These are phyloP conservation scores for Deroplatys truncata DNA, from an alignment of 2,888 invertebrate species.

Conservation along the genomic window DNA sequence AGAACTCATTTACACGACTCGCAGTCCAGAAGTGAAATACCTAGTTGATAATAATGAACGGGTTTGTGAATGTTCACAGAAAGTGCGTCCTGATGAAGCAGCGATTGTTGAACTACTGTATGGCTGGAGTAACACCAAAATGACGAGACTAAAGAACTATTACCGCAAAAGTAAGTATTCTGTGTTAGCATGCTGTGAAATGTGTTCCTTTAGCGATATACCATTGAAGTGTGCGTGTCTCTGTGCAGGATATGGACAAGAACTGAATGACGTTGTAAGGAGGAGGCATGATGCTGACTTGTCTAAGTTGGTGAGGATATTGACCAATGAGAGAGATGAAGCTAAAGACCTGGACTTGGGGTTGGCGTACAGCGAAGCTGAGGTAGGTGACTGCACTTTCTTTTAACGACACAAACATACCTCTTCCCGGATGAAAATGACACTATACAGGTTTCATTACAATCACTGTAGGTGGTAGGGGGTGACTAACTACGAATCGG, in stretches of 20 bases:
- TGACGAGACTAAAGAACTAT: constrained; percentile 36
- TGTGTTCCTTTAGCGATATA: not conserved
- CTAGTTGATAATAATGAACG: no score
- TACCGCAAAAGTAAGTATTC: constrained; percentile 38
- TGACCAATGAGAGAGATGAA: not conserved
- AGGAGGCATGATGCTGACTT: not conserved
- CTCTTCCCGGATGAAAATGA: no score
- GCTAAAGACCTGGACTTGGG: not conserved
- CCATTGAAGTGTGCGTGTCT: not conserved
- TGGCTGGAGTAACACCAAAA: constrained; percentile 42
- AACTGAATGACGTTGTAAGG: not conserved
- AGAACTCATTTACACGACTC: no score
- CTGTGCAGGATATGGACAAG: not conserved
- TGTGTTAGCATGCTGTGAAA: not conserved
- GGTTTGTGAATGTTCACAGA: constrained; percentile 33
- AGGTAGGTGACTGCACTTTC: not conserved
- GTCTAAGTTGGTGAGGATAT: not conserved
- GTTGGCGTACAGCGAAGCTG: not conserved
- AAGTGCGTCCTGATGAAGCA: constrained; percentile 45
- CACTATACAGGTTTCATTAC: no score
- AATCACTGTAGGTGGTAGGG: no score
- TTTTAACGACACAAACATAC: no score
- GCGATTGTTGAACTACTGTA: constrained; percentile 45
- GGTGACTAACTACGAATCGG: no score
- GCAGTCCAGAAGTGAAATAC: no score